These are phyloP conservation scores for Arctia plantaginis DNA, from an alignment of 2,888 invertebrate species.

Conservation along the genomic window DNA sequence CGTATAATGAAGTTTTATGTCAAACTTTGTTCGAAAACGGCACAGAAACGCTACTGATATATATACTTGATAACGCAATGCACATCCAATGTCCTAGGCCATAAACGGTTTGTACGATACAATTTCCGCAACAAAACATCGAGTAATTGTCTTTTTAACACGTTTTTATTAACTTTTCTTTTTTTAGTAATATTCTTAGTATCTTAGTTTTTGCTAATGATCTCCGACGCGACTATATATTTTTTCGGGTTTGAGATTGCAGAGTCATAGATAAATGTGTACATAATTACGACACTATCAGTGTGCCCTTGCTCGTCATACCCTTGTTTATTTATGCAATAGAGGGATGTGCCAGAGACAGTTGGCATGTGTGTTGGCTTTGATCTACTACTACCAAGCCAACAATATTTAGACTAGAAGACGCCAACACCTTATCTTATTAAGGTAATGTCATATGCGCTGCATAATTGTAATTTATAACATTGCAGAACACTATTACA, in stretches of 20 bases:
- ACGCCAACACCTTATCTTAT: conserved; percentile 68
- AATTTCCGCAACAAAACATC: neutral
- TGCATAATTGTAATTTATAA: conserved; percentile 49
- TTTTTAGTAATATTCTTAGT: neutral
- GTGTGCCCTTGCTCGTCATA: conserved; percentile 69
- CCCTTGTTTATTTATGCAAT: conserved; percentile 68
- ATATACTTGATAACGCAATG: neutral
- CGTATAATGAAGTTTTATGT: conserved; percentile 35
- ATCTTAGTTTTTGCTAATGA: conserved; percentile 1
- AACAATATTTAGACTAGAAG: conserved; percentile 80
- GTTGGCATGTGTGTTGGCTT: conserved; percentile 76
- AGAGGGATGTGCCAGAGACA: conserved; percentile 74
- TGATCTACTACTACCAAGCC: conserved; percentile 62
- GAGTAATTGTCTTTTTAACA: neutral
- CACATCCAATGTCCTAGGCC: neutral
- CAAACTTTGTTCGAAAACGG: conserved; percentile 39
- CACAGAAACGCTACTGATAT: conserved; percentile 13
- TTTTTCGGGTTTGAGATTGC: conserved; percentile 37
- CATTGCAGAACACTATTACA: conserved; percentile 28
- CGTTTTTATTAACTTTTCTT: neutral
- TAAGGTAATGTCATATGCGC: conserved; percentile 50
- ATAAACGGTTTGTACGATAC: neutral
- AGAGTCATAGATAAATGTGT: conserved; percentile 50
- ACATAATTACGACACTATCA: conserved; percentile 56
- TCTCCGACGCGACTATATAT: conserved; percentile 20